These are phyloP conservation scores for Silurus asotus DNA, from an alignment of 2,113 vertebrate genomes.

Conservation along the genomic window DNA sequence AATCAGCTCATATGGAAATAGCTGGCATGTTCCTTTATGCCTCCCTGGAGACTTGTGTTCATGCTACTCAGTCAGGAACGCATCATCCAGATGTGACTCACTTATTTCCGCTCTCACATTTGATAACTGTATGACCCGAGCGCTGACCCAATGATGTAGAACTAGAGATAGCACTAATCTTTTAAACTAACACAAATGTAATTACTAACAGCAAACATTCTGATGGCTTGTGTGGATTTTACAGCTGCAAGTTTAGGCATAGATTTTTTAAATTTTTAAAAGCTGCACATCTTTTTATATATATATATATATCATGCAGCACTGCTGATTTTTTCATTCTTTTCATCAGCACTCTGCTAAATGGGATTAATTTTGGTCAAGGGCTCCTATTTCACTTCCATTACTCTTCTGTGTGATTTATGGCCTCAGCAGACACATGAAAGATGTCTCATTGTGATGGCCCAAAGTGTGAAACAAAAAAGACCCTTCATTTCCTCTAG, in stretches of 20 bases:
- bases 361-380: slow-evolving; percentile 47
- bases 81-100: not conserved
- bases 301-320: not conserved
- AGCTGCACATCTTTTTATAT: slow-evolving; percentile 5
- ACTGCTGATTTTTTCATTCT: slow-evolving; percentile 35
- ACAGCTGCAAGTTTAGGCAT: slow-evolving; percentile 6
- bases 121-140: slow-evolving; percentile 47
- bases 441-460: slow-evolving; percentile 40
- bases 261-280: slow-evolving; percentile 33
- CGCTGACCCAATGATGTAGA: slow-evolving; percentile 46
- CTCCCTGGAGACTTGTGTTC: not conserved
- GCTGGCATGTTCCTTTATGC: not conserved
- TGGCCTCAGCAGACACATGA: slow-evolving; percentile 40
- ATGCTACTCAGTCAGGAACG: not conserved
- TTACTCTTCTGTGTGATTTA: slow-evolving; percentile 50
- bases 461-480: slow-evolving; percentile 25
- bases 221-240: slow-evolving; percentile 22
- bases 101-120: slow-evolving; percentile 20
- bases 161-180: slow-evolving; percentile 62
- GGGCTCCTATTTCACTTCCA: slow-evolving; percentile 35
- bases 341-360: slow-evolving; percentile 46
- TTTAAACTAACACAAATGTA: slow-evolving; percentile 58
- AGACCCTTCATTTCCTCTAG: slow-evolving; percentile 45
- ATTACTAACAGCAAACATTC: slow-evolving; percentile 58
- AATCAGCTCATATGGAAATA: slow-evolving; percentile 17